Evolutionary conservation across 2,888 invertebrate genomes (phyloP).

Genomic region (Bugula neritina): DNA sequence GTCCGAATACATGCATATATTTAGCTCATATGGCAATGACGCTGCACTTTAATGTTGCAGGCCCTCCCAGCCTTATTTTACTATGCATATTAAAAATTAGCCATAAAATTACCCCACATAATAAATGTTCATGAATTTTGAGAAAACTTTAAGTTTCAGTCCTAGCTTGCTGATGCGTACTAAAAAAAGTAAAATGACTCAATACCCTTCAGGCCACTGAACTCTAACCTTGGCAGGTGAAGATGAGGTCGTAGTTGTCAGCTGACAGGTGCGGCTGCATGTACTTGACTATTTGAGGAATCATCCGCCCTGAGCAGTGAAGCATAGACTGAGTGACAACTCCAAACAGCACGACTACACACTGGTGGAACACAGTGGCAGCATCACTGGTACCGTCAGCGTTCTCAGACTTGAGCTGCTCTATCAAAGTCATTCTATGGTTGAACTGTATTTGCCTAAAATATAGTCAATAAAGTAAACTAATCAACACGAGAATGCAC

Average conservation of each 20-base stretch:
- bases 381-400: slow-evolving; percentile 40
- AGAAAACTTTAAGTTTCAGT: too few species aligned
- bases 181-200: not conserved
- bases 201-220: not conserved
- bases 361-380: slow-evolving; percentile 48
- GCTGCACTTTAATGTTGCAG: too few species aligned
- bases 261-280: slow-evolving; percentile 60
- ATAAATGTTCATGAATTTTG: too few species aligned
- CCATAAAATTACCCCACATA: too few species aligned
- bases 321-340: slow-evolving; percentile 73
- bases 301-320: slow-evolving; percentile 89
- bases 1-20: too few species aligned
- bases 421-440: slow-evolving; percentile 73
- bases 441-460: slow-evolving; percentile 67
- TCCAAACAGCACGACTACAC: slow-evolving; percentile 66
- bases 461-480: slow-evolving; percentile 33
- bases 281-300: slow-evolving; percentile 70
- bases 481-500: too few species aligned
- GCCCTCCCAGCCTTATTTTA: too few species aligned
- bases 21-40: too few species aligned
- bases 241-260: not conserved
- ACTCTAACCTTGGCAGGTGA: slow-evolving; percentile 24
- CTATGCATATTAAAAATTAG: too few species aligned
- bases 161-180: not conserved
- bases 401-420: slow-evolving; percentile 62